A percentile compares a stretch with the other conserved stretches of the same genome.
Conservation (phyloP, 2,113 vertebrate species). For the Halcyon malimbica region DNA sequence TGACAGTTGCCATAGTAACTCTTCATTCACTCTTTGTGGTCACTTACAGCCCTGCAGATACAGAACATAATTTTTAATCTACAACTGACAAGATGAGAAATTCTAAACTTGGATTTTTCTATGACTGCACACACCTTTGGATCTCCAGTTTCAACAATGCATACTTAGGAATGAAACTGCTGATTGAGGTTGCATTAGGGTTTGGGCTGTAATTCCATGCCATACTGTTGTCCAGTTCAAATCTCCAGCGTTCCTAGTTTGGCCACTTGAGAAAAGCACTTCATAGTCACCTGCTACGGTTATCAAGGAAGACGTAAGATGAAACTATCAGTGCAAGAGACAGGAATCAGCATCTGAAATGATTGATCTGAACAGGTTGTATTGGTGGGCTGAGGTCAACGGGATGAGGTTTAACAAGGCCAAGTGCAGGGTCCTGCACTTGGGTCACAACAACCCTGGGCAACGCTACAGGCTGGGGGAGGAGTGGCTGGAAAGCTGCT, state of each 20-base stretch:
- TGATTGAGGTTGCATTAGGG: background rate
- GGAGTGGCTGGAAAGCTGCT: too few species aligned
- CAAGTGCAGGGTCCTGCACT: too few species aligned
- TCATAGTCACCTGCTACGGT: background rate
- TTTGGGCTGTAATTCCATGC: background rate
- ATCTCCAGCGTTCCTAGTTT: background rate
- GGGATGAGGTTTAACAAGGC: too few species aligned
- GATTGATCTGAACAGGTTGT: too few species aligned
- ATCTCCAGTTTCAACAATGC: rapidly evolving
- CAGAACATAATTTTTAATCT: background rate
- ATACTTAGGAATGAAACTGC: background rate
- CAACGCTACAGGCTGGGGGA: too few species aligned
- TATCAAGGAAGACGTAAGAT: background rate
- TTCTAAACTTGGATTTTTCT: background rate
- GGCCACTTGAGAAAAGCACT: background rate
- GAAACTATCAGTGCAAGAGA: background rate
- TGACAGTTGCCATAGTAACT: background rate
- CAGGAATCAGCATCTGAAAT: background rate
- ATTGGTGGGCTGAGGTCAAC: too few species aligned
- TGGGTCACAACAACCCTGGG: too few species aligned
- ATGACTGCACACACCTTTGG: background rate
- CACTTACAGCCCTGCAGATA: background rate
- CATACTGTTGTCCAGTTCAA: background rate
- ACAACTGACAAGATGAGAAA: background rate
- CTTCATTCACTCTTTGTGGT: background rate